A percentile compares a stretch with the other conserved stretches of the same genome.
phyloP scores from a whole-genome alignment of 2,797 vertebrate species.

The Rhinoraja longicauda region DNA sequence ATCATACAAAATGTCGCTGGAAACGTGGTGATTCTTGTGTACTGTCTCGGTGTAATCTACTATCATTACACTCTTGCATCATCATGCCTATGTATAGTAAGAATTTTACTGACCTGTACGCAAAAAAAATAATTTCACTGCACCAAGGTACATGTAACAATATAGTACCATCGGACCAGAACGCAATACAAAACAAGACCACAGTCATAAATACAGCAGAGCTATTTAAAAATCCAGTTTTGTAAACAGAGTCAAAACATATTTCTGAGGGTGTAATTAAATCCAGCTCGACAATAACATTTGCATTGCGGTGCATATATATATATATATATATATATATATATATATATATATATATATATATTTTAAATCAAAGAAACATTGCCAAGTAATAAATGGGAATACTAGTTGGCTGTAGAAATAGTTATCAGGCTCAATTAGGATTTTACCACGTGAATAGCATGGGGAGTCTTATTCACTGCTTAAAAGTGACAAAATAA shows the following conservation, averaged over 20 bases:
- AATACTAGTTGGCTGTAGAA: not conserved
- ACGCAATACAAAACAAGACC: not conserved
- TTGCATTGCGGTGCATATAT: not conserved
- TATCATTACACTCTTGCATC: too few species aligned
- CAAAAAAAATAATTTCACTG: too few species aligned
- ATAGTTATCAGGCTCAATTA: not conserved
- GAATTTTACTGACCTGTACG: too few species aligned
- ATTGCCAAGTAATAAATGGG: not conserved
- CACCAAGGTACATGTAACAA: too few species aligned
- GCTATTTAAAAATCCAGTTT: not conserved
- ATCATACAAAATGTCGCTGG: too few species aligned
- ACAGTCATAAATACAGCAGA: not conserved
- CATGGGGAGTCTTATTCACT: not conserved
- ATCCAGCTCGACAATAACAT: not conserved
- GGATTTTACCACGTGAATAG: not conserved
- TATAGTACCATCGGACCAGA: too few species aligned
- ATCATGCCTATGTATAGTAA: too few species aligned
- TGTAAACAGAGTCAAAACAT: not conserved
- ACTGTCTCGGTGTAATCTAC: too few species aligned
- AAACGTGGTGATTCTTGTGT: too few species aligned
- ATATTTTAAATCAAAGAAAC: not conserved
- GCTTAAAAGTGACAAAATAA: not conserved
- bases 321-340: too few species aligned
- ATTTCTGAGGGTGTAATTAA: not conserved
- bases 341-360: too few species aligned